Percentiles rank a stretch among this genome's conserved stretches.
These are phyloP conservation scores for Tympanoctomys barrerae DNA, from an alignment of 2,797 vertebrate genomes.

Conservation along the genomic window DNA sequence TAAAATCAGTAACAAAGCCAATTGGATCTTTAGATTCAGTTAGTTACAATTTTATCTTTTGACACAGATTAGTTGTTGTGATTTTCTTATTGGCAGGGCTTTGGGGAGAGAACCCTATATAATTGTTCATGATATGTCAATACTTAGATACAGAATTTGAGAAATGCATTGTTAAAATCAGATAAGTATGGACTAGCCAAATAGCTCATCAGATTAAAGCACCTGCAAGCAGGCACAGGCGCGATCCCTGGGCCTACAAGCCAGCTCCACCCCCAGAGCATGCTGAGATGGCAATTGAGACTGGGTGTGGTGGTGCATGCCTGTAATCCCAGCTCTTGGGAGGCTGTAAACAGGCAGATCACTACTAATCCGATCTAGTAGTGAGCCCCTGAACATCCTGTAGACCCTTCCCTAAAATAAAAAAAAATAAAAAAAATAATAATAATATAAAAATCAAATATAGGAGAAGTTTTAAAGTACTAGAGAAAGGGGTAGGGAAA, in stretches of 20 bases:
- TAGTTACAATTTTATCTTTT: neutral
- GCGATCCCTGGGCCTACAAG: too few relatives aligned
- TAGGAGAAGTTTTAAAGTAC: neutral
- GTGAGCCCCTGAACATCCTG: too few relatives aligned
- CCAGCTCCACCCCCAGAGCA: too few relatives aligned
- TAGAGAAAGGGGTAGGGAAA: neutral
- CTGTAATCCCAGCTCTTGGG: too few relatives aligned
- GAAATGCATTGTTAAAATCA: constrained; percentile 28
- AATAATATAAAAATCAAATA: neutral
- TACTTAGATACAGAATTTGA: neutral
- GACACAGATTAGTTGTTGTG: neutral
- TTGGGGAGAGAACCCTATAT: neutral
- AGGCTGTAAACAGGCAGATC: too few relatives aligned
- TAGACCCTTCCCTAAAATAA: too few relatives aligned
- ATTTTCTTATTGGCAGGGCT: neutral
- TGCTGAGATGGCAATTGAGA: too few relatives aligned
- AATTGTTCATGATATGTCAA: neutral
- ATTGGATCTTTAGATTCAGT: neutral
- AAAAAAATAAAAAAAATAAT: too few relatives aligned
- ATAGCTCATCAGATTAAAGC: too few relatives aligned
- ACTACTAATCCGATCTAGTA: too few relatives aligned
- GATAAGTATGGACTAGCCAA: neutral
- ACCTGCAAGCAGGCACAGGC: too few relatives aligned
- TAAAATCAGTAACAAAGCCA: neutral
- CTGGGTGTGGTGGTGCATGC: too few relatives aligned